These are phyloP conservation scores for Syritta pipiens DNA, from an alignment of 2,888 invertebrate genomes.

Conservation along the genomic window DNA sequence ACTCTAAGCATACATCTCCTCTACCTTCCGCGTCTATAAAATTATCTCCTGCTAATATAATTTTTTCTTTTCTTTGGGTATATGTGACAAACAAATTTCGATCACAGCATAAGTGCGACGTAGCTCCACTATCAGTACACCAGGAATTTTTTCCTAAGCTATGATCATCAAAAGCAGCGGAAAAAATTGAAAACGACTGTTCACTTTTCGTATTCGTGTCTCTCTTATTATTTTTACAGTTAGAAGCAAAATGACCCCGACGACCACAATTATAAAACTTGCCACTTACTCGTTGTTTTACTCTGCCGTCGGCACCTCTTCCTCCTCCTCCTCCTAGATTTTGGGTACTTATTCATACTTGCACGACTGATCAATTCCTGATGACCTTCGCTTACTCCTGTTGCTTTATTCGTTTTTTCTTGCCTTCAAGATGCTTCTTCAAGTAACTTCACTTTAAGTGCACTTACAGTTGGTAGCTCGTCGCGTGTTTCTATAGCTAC, in stretches of 20 bases:
- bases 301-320: neutral
- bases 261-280: neutral
- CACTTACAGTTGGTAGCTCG: conserved; percentile 18
- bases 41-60: too few species aligned
- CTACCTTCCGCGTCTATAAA: neutral
- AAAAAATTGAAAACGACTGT: neutral
- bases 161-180: neutral
- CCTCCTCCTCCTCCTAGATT: neutral
- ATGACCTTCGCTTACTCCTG: neutral
- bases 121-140: conserved; percentile 1
- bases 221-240: neutral
- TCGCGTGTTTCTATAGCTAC: conserved; percentile 62
- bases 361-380: neutral
- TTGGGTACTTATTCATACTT: neutral
- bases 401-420: neutral
- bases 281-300: neutral
- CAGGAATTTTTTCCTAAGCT: neutral
- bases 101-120: neutral
- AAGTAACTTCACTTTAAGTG: conserved; percentile 37
- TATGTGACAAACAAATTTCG: neutral
- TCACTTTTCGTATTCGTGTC: neutral
- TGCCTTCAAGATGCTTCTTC: conserved; percentile 13
- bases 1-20: neutral
- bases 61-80: too few species aligned
- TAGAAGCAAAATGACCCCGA: neutral